Conservation (phyloP, 2,797 vertebrate genomes). For the Simalia tracyae region DNA sequence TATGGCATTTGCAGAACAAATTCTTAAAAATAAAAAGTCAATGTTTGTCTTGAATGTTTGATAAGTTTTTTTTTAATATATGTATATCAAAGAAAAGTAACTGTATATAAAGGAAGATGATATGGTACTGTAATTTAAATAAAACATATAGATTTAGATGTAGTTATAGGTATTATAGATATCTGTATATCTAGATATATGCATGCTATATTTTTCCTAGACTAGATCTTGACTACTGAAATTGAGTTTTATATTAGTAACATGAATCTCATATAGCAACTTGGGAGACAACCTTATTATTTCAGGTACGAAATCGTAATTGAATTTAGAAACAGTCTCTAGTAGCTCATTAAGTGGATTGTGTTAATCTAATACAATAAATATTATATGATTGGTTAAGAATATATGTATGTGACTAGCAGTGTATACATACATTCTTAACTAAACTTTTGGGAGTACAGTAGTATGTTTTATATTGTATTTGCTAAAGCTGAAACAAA, state of each 20-base stretch:
- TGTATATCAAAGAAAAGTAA: too few species aligned
- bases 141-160: not conserved
- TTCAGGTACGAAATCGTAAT: constrained; percentile 61
- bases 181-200: too few species aligned
- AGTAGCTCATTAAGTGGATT: constrained; percentile 64
- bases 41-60: constrained; percentile 17
- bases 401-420: not conserved
- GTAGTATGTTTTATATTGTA: constrained; percentile 36
- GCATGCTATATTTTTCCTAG: constrained; percentile 9
- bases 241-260: constrained; percentile 50
- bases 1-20: not conserved
- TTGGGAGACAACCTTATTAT: constrained; percentile 63
- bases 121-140: constrained; percentile 38
- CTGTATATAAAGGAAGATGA: constrained; percentile 32
- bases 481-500: constrained; percentile 61
- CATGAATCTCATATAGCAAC: constrained; percentile 55
- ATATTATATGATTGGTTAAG: constrained; percentile 45
- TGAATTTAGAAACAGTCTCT: constrained; percentile 67
- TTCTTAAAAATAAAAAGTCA: not conserved
- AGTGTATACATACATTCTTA: constrained; percentile 21
- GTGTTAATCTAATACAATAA: constrained; percentile 56
- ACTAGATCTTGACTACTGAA: constrained; percentile 47
- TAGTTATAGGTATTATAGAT: too few species aligned
- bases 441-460: not conserved
- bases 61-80: not conserved